These are phyloP conservation scores for Engraulis encrasicolus DNA, from an alignment of 2,113 vertebrate species.

Conservation along the genomic window DNA sequence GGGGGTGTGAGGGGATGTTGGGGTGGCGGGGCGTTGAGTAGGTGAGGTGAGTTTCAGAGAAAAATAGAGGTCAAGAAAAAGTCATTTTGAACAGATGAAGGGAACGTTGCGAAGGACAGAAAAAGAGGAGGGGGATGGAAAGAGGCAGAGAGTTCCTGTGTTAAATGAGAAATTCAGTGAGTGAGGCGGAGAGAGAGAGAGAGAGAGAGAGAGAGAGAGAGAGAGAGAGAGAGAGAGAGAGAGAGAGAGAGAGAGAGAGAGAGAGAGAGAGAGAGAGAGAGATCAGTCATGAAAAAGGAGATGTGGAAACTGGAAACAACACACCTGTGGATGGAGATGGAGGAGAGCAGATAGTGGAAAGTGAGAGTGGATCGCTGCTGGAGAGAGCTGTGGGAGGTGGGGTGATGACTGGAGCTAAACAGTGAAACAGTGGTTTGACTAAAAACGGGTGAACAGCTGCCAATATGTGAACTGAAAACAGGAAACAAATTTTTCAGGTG, in stretches of 20 bases:
- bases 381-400: conserved; percentile 56
- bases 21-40: no score
- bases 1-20: no score
- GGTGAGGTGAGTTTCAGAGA: neutral
- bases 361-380: conserved; percentile 45
- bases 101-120: neutral
- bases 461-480: conserved; percentile 75
- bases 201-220: neutral
- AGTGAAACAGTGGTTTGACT: conserved; percentile 69
- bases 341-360: conserved; percentile 60
- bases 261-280: conserved; percentile 19
- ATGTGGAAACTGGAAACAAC: conserved; percentile 54
- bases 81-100: neutral
- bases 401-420: conserved; percentile 62
- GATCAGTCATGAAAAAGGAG: conserved; percentile 40
- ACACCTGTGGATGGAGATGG: conserved; percentile 37
- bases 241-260: neutral
- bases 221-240: neutral
- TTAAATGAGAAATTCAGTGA: no score
- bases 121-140: neutral
- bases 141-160: no score
- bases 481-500: conserved; percentile 66
- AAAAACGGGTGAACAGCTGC: conserved; percentile 77
- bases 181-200: neutral
- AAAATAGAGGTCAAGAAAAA: neutral